These are phyloP conservation scores for Monochamus alternatus DNA, from an alignment of 2,888 invertebrate genomes.

Conservation along the genomic window DNA sequence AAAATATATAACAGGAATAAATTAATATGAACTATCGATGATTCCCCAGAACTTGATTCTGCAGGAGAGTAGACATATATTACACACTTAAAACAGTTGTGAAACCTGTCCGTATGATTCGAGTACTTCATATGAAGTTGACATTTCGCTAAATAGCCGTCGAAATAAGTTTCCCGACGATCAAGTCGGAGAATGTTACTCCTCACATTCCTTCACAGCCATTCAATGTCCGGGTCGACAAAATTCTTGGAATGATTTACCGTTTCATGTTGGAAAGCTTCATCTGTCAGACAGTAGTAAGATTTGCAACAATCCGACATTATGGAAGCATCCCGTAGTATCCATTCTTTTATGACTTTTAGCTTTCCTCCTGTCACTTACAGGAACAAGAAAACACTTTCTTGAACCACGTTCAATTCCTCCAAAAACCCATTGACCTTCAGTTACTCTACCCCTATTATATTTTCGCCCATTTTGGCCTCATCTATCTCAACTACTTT, in stretches of 20 bases:
- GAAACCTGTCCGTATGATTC: too few species aligned
- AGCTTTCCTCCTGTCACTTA: conserved; percentile 17
- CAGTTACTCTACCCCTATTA: conserved; percentile 46
- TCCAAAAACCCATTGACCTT: conserved; percentile 54
- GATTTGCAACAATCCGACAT: conserved; percentile 8
- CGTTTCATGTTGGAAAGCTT: neutral
- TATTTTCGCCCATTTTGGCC: conserved; percentile 54
- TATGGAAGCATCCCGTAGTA: neutral
- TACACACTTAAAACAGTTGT: too few species aligned
- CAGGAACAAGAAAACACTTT: conserved; percentile 38
- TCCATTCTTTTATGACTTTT: neutral
- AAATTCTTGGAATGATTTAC: conserved; percentile 45
- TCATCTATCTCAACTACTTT: conserved; percentile 52
- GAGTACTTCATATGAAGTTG: too few species aligned
- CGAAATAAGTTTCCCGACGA: neutral
- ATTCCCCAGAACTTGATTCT: too few species aligned
- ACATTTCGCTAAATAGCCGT: conserved; percentile 2
- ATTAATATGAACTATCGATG: too few species aligned
- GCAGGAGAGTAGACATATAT: too few species aligned
- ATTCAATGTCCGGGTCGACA: conserved; percentile 53
- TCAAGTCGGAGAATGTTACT: conserved; percentile 42
- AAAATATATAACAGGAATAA: too few species aligned
- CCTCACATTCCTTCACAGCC: conserved; percentile 49
- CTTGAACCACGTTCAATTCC: conserved; percentile 42
- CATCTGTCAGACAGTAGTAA: conserved; percentile 10